Base-by-base conservation (phyloP, 92 coral and sea anemone species). In the Parazoanthus swiftii region DNA sequence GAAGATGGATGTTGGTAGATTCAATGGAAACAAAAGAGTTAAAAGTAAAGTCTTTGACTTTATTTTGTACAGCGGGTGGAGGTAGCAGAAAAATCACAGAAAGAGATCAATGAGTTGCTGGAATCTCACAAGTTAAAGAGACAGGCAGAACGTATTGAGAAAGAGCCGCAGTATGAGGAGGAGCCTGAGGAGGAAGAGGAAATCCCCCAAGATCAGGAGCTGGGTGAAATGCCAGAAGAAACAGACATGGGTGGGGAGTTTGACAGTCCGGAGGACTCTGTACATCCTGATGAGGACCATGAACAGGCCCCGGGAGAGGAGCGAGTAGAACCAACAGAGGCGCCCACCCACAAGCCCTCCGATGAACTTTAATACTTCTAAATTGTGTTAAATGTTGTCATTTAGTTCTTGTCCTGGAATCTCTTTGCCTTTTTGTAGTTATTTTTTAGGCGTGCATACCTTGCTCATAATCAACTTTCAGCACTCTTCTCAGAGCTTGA, bases 71-170 rank as follows among this genome's bases (percentile, higher is more conserved):
- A 88, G 93, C 82, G 88, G 75, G 73, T 87, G 4, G 95, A 90
- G 51, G 91, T 94, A 46, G 78, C 95, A 44, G 97, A 94, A 54
- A 92, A 90, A 89, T 35, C 91, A 58, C 68, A 85, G 85, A 90
- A 74, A 42, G 94, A 92, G 77, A 96, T 96, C 89, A 74, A 86
- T 21, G 89, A 89, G 71, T 75, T 96, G 86, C 68, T 96, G 20
- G 96, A 91, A 88, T 80, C 90, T 26, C 98, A 93, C 87, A 98
- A 98, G 82, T 86, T 96, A 82, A 87, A 77, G 77, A 91, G 90
- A 85, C 87, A 89, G 71, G 90, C 82, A 39, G 93, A 88, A 73
- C 92, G 89, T 50, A 88, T 94, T 89, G 91, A 92, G 74, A 94
- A 93, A 67, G 93, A 88, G 50, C 92, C 91, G 0, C 90, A 85